Base-by-base conservation (phyloP, 92 coral and sea anemone genomes). In the Plumapathes pennacea region DNA sequence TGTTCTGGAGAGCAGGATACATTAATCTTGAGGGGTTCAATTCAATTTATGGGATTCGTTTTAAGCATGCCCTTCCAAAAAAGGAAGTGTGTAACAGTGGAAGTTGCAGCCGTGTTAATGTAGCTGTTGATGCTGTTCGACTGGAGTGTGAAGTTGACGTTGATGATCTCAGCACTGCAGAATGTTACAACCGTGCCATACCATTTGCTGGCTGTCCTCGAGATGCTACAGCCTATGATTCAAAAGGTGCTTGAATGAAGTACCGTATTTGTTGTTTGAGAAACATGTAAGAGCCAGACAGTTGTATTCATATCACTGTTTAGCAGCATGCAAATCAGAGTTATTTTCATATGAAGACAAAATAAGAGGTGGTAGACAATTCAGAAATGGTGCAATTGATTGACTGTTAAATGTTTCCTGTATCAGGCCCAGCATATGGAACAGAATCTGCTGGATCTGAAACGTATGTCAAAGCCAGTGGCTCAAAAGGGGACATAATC, bases 391-490 rank as follows among this genome's bases (percentile, higher is more conserved):
- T n/a, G n/a, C n/a, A n/a, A n/a, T n/a, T n/a, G n/a, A n/a, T n/a
- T n/a, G n/a, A n/a, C n/a, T n/a, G n/a, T n/a, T n/a, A n/a, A n/a
- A n/a, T n/a, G n/a, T n/a, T n/a, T n/a, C n/a, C n/a, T n/a, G n/a
- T n/a, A 46, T 18, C 46, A 91, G 97, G 97, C 42, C 90, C 96
- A 49, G 98, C 98, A 0, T 92, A 69, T 57, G 60, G 84, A 44
- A 64, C 68, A 46, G 37, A 61, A 38, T 13, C 11, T 46, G 34
- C 36, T 1, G 27, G 30, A 27, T 1, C 0, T 1, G 59, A 60
- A 38, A 41, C n/a, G 3, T 78, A 71, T 46, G 90, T 92, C 19
- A 72, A 29, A 42, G 86, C 98, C 0, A 40, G 15, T 46, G 94
- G 98, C 23, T 29, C 44, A 2, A 3, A 10, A 7, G 31, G 67